These are phyloP conservation scores for Drosophila pseudoobscura DNA, from an alignment of 1,140 invertebrate genomes.

Conservation along the genomic window DNA sequence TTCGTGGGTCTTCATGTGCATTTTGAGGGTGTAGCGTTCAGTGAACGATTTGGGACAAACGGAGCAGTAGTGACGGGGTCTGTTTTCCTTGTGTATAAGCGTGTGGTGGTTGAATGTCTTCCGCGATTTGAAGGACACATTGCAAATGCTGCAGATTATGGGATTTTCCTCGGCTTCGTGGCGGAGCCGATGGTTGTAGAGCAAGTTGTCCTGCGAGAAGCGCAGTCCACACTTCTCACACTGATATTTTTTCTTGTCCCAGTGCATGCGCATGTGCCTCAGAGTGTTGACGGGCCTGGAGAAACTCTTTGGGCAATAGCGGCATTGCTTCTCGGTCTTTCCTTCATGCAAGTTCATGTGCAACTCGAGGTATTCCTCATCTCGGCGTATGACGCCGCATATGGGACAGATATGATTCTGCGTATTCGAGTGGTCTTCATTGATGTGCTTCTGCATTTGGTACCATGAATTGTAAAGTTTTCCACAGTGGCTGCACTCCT, in stretches of 20 bases:
- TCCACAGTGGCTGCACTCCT: conserved; percentile 58
- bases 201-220: conserved; percentile 72
- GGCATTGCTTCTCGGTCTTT: conserved; percentile 77
- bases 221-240: conserved; percentile 78
- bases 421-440: conserved; percentile 60
- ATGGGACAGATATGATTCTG: conserved; percentile 64
- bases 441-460: conserved; percentile 71
- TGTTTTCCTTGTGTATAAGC: conserved; percentile 75
- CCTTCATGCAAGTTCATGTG: conserved; percentile 81
- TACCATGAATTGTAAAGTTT: conserved; percentile 67
- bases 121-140: conserved; percentile 76
- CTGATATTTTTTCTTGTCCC: conserved; percentile 81
- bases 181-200: conserved; percentile 74
- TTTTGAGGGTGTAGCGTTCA: conserved; percentile 78
- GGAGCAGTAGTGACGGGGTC: conserved; percentile 70
- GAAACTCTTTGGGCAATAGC: conserved; percentile 75
- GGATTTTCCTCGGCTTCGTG: conserved; percentile 81
- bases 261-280: conserved; percentile 80
- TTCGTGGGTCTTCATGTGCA: conserved; percentile 80
- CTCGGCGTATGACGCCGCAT: conserved; percentile 67
- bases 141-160: conserved; percentile 77
- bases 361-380: conserved; percentile 78
- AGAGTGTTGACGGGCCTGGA: conserved; percentile 73
- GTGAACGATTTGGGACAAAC: conserved; percentile 78
- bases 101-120: conserved; percentile 81